A percentile compares a stretch with the other conserved stretches of the same genome.
These are phyloP conservation scores for Panthera tigris DNA, from an alignment of 2,113 vertebrate species.

Conservation along the genomic window DNA sequence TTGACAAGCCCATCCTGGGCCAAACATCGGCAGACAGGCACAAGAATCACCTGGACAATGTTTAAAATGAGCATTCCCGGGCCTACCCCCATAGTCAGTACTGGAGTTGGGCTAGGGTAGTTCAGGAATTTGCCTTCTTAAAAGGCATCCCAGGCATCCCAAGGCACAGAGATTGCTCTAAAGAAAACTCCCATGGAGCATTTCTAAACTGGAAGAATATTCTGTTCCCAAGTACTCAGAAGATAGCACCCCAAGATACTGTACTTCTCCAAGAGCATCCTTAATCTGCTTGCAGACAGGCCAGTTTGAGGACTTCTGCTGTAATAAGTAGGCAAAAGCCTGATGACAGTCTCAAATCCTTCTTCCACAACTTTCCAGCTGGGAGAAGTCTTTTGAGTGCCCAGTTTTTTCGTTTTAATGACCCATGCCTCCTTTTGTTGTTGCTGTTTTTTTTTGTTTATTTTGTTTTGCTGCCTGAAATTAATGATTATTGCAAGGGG, in stretches of 20 bases:
- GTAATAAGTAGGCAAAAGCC: neutral
- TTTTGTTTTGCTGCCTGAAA: constrained; percentile 30
- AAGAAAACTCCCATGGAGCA: neutral
- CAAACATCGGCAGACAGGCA: neutral
- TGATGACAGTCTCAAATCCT: neutral
- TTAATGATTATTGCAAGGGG: neutral
- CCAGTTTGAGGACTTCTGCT: neutral
- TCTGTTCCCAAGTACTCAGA: neutral
- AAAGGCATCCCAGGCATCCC: neutral
- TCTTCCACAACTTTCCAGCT: neutral
- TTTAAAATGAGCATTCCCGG: neutral
- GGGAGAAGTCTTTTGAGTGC: neutral
- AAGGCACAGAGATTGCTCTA: neutral
- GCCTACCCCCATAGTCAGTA: neutral
- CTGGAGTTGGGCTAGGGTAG: neutral
- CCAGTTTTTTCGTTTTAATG: neutral
- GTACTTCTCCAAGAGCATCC: neutral
- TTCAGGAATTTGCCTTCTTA: neutral
- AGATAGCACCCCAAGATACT: neutral
- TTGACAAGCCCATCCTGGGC: neutral
- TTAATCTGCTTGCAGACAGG: neutral
- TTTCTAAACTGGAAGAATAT: neutral
- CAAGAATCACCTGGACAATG: neutral
- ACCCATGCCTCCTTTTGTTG: neutral
- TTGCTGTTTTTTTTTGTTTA: neutral